Percentiles rank a stretch among this genome's conserved stretches.
phyloP scores from a whole-genome alignment of 37 sponge, comb jelly and placozoan genomes.

The Spongilla lacustris region DNA sequence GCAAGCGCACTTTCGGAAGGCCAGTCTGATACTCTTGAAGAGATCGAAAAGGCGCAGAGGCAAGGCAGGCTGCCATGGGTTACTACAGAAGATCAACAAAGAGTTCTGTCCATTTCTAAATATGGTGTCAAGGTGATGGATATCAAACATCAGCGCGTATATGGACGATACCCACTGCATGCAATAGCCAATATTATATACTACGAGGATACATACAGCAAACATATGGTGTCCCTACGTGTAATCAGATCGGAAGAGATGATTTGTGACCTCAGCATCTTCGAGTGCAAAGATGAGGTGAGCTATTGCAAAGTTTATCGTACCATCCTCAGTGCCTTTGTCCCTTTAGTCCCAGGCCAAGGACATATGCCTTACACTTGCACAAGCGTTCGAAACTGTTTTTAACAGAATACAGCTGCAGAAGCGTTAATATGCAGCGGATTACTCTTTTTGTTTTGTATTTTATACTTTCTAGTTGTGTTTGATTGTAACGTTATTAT shows the following conservation, averaged over 20 bases:
- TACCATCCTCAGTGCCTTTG: background rate
- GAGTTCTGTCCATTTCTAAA: conserved; percentile 65
- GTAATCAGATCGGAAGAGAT: conserved; percentile 20
- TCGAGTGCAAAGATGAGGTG: conserved; percentile 74
- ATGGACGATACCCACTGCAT: conserved; percentile 78
- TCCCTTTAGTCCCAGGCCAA: conserved; percentile 63
- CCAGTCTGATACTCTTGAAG: conserved; percentile 49
- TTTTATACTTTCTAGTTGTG: background rate
- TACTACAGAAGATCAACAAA: conserved; percentile 26
- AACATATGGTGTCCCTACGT: conserved; percentile 67
- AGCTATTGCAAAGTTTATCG: background rate
- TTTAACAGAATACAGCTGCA: conserved; percentile 47
- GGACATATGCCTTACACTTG: conserved; percentile 78
- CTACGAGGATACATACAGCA: conserved; percentile 73
- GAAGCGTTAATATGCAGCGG: background rate
- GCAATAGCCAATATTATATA: conserved; percentile 69
- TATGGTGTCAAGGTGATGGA: conserved; percentile 85
- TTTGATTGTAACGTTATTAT: no score
- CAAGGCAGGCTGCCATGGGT: conserved; percentile 80
- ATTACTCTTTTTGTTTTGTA: background rate
- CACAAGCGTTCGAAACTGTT: conserved; percentile 82
- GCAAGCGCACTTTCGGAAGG: background rate
- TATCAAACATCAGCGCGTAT: conserved; percentile 56
- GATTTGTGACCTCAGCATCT: conserved; percentile 67
- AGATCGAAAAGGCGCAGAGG: conserved; percentile 69